Evolutionary conservation across 2,113 vertebrate species (phyloP).

Genomic region (Accipiter cooperii): DNA sequence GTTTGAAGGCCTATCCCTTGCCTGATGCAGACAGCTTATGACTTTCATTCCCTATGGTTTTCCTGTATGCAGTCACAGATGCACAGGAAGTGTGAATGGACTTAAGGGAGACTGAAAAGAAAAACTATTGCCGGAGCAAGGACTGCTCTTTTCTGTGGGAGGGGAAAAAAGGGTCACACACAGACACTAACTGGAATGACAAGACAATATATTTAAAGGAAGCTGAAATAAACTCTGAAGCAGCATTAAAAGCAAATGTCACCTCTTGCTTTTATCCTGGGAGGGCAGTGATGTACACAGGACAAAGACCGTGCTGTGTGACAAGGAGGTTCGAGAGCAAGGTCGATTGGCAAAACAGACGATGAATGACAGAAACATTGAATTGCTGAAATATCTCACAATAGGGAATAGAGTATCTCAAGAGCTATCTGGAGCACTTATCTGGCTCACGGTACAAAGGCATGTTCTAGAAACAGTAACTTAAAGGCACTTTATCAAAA

Average conservation of each 20-base stretch:
- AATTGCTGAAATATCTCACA: not conserved
- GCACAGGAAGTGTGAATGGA: not conserved
- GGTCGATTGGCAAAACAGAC: not conserved
- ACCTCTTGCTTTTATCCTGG: not conserved
- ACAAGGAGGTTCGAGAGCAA: not conserved
- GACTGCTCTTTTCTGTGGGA: not conserved
- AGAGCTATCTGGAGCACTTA: not conserved
- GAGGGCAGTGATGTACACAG: rapidly evolving
- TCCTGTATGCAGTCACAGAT: not conserved
- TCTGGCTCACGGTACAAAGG: not conserved
- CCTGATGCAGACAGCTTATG: not conserved
- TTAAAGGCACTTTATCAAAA: not conserved
- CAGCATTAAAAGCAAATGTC: not conserved
- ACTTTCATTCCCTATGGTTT: not conserved
- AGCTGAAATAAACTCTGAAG: not conserved
- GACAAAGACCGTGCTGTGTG: rapidly evolving
- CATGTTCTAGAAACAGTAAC: not conserved
- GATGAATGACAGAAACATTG: not conserved
- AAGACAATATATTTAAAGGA: not conserved
- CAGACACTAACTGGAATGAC: not conserved
- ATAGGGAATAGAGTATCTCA: not conserved
- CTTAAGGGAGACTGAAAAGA: not conserved
- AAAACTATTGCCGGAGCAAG: not conserved
- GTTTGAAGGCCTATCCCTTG: rapidly evolving
- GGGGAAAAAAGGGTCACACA: not conserved